phyloP scores from a whole-genome alignment of 1,140 invertebrate species.

The Homalodisca vitripennis region DNA sequence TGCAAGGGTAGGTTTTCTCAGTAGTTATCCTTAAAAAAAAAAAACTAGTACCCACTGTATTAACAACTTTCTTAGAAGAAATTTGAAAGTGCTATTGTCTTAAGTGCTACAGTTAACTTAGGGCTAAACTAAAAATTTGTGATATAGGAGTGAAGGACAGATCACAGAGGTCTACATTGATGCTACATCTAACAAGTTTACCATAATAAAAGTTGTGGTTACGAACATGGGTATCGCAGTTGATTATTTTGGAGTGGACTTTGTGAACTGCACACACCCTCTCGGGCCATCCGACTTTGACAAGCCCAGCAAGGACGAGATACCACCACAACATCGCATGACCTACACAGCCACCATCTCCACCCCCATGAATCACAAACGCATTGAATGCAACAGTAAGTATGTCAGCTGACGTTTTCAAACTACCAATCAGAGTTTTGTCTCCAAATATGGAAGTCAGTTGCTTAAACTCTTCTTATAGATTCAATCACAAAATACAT shows the following conservation, averaged over 20 bases:
- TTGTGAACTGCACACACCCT: not conserved
- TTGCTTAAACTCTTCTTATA: too few species aligned
- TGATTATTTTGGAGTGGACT: constrained; percentile 15
- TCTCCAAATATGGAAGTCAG: too few species aligned
- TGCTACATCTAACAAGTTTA: constrained; percentile 46
- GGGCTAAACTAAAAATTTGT: not conserved
- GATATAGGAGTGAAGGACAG: constrained; percentile 43
- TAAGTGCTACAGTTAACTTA: too few species aligned
- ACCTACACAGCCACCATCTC: constrained; percentile 11
- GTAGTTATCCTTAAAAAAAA: too few species aligned
- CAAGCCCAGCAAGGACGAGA: constrained; percentile 34
- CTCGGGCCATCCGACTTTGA: constrained; percentile 14
- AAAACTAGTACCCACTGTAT: too few species aligned
- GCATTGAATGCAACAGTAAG: not conserved
- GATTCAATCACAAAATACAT: too few species aligned
- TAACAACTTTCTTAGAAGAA: too few species aligned
- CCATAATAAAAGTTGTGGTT: constrained; percentile 48
- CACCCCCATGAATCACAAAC: not conserved
- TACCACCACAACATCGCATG: constrained; percentile 47
- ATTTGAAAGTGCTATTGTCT: too few species aligned
- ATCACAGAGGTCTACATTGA: constrained; percentile 51
- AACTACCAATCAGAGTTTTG: too few species aligned
- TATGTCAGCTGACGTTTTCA: too few species aligned
- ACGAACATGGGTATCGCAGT: constrained; percentile 49
- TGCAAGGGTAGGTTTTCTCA: too few species aligned